Conservation (phyloP, 2,888 invertebrate genomes). For the Tetramorium bicarinatum region DNA sequence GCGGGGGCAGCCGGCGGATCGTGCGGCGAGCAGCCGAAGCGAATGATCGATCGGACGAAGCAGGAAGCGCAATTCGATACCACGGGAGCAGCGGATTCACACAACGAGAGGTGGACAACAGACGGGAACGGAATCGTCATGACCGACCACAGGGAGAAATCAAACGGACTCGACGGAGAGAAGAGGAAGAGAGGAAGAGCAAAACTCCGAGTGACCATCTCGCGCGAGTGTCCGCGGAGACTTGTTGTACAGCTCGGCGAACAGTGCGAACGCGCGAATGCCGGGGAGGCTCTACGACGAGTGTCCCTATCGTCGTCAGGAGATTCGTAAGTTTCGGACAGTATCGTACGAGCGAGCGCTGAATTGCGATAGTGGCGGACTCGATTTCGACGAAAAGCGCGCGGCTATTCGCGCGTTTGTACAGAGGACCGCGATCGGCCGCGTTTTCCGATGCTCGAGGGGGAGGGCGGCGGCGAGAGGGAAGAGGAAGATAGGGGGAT, state of each 20-base stretch:
- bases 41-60: conserved; percentile 86
- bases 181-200: not conserved
- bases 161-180: not conserved
- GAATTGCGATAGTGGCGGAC: not conserved
- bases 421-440: conserved; percentile 5
- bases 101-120: conserved; percentile 83
- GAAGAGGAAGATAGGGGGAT: too few relatives aligned
- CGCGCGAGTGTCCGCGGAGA: conserved; percentile 44
- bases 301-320: conserved; percentile 9
- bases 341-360: conserved; percentile 1
- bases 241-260: conserved; percentile 24
- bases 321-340: conserved; percentile 28
- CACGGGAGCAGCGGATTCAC: conserved; percentile 87
- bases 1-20: conserved; percentile 67
- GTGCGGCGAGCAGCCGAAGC: conserved; percentile 70
- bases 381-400: conserved; percentile 14
- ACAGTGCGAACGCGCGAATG: conserved; percentile 22
- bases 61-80: conserved; percentile 86
- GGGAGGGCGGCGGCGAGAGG: not conserved
- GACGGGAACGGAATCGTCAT: conserved; percentile 64
- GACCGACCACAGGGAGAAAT: conserved; percentile 78
- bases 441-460: conserved; percentile 4
- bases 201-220: conserved; percentile 73
- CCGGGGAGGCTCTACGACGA: conserved; percentile 31
- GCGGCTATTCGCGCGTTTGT: conserved; percentile 9